A percentile compares a stretch with the other conserved stretches of the same genome.
phyloP scores from a whole-genome alignment of 1,140 invertebrate species.

The Hetaerina americana region DNA sequence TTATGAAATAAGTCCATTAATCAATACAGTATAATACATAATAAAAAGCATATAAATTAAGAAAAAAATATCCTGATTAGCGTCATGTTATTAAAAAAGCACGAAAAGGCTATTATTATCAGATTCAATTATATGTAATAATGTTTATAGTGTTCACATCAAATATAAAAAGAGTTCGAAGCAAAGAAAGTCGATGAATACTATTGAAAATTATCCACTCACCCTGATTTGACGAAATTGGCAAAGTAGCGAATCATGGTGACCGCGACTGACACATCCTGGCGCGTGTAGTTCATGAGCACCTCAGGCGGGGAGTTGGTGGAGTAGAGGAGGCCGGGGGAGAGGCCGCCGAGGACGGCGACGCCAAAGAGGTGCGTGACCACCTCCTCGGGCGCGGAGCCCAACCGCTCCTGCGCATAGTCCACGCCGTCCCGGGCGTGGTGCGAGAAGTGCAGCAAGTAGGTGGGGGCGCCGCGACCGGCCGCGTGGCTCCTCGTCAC shows the following conservation, averaged over 20 bases:
- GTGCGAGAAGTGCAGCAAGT: conserved; percentile 69
- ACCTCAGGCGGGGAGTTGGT: conserved; percentile 16
- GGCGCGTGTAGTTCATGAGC: conserved; percentile 56
- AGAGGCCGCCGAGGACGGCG: conserved; percentile 55
- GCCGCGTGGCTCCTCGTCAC: conserved; percentile 54
- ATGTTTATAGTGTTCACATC: background rate
- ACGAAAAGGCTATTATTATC: background rate
- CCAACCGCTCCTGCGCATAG: conserved; percentile 61
- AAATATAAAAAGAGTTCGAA: background rate
- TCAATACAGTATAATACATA: too few relatives aligned
- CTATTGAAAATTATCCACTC: background rate
- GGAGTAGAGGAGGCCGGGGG: background rate
- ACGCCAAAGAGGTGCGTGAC: conserved; percentile 75
- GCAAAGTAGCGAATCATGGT: conserved; percentile 58
- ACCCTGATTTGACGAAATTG: conserved; percentile 40
- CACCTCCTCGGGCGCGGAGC: conserved; percentile 73
- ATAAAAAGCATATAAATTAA: background rate
- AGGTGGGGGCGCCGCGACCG: conserved; percentile 49
- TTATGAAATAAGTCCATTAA: too few relatives aligned
- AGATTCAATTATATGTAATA: background rate
- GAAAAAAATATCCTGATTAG: background rate
- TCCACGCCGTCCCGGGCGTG: conserved; percentile 56
- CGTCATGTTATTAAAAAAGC: background rate
- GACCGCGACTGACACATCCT: conserved; percentile 60
- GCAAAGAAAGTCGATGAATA: background rate